Percentiles rank a stretch among this genome's conserved stretches.
phyloP scores from a whole-genome alignment of 2,113 vertebrate genomes.

The Sceloporus tristichus region DNA sequence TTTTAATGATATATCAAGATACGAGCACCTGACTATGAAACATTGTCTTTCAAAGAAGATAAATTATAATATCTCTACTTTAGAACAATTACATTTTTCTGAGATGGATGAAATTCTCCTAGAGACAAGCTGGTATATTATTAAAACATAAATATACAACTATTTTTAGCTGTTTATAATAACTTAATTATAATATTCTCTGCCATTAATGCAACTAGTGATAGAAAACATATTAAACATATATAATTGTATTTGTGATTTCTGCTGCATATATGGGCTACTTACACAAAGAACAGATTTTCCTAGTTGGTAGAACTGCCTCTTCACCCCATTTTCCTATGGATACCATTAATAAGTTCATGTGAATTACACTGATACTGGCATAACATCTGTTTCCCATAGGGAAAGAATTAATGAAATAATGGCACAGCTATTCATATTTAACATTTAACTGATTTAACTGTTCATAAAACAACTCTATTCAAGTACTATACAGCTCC shows the following conservation, averaged over 20 bases:
- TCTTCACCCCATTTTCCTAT: neutral
- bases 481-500: neutral
- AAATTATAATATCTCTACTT: constrained; percentile 69
- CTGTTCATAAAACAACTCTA: neutral
- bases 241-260: neutral
- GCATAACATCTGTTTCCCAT: neutral
- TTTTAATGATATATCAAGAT: constrained; percentile 75
- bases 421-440: neutral
- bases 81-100: constrained; percentile 73
- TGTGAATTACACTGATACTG: neutral
- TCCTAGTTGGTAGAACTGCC: neutral
- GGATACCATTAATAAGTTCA: neutral
- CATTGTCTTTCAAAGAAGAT: constrained; percentile 65
- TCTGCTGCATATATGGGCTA: neutral
- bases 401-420: neutral
- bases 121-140: constrained; percentile 62
- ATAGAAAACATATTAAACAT: neutral
- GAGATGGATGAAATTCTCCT: constrained; percentile 68
- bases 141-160: constrained; percentile 65
- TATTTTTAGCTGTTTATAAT: constrained; percentile 54
- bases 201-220: constrained; percentile 26
- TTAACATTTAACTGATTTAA: neutral
- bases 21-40: constrained; percentile 64
- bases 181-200: constrained; percentile 38
- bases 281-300: neutral